These are phyloP conservation scores for Zele albiditarsus DNA, from an alignment of 2,888 invertebrate species.

Conservation along the genomic window DNA sequence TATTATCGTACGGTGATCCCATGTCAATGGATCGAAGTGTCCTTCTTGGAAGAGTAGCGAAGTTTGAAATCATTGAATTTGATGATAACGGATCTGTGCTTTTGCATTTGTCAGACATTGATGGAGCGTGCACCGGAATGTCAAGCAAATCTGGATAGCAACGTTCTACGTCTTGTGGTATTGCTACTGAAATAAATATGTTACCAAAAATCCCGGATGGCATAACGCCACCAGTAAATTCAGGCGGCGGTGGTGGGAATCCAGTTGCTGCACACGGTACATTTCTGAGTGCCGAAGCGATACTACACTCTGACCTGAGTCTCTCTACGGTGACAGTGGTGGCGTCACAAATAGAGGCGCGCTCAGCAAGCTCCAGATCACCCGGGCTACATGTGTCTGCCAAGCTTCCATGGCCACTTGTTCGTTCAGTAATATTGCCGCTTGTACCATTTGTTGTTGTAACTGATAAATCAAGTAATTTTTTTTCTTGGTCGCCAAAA, in stretches of 20 bases:
- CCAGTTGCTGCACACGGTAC: constrained; percentile 73
- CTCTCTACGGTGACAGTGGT: constrained; percentile 73
- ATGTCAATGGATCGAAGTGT: constrained; percentile 72
- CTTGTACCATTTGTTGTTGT: constrained; percentile 78
- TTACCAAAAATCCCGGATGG: constrained; percentile 80
- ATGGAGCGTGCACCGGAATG: constrained; percentile 74
- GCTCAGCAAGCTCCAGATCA: constrained; percentile 65
- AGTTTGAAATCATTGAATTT: constrained; percentile 65
- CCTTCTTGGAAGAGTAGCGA: constrained; percentile 73
- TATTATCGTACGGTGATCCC: constrained; percentile 88
- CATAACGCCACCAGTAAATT: constrained; percentile 70
- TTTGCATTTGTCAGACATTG: constrained; percentile 46
- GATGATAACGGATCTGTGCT: constrained; percentile 69
- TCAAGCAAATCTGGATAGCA: constrained; percentile 88
- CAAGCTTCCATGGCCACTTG: constrained; percentile 60
- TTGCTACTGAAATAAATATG: constrained; percentile 88
- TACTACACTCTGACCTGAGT: constrained; percentile 55
- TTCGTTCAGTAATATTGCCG: constrained; percentile 67
- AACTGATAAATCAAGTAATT: constrained; percentile 86
- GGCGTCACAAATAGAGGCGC: constrained; percentile 65
- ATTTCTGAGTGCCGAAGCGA: constrained; percentile 65
- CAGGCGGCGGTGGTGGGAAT: constrained; percentile 72
- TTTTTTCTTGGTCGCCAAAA: constrained; percentile 92
- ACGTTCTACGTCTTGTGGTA: constrained; percentile 82
- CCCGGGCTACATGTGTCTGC: constrained; percentile 65